Base-by-base conservation (phyloP, 2,888 invertebrate species). In the Hyposoter didymator region DNA sequence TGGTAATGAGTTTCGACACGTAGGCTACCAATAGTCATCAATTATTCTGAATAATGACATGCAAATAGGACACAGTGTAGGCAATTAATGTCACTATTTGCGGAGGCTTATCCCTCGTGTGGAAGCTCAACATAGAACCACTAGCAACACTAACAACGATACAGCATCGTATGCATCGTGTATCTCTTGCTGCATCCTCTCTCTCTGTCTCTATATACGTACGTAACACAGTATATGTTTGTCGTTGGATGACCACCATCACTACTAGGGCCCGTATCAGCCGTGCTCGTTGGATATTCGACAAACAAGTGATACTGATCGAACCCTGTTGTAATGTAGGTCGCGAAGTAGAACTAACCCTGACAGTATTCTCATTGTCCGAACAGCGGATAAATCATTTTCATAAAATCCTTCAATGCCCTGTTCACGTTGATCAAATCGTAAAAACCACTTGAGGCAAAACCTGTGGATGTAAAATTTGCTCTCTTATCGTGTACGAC, bases 31-130 rank as follows among this genome's bases (percentile, higher is more conserved):
- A 92, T 92, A 91, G 92, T 92, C 92, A 92, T 93, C 92, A 92
- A 93, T 93, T 93, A 93, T 93, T 92, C 92, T 91, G 91, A 92
- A 92, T 92, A 93, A 93, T 93, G 90, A 89, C 89, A 92, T 92
- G 93, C 92, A 92, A 93, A 92, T 92, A 91, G 91, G 90, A 88
- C 88, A 89, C 89, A 89, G 90, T 90, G 89, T 89, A 89, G 91
- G 91, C 91, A 92, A 93, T 93, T 92, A 92, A 92, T 92, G 92
- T 91, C 92, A 91, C 91, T 92, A 92, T 93, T 92, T 92, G 92
- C 90, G 89, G 89, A 91, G 91, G 92, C 90, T 92, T 91, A 92
- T 92, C 90, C 91, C 90, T 75, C 83, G 89, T 88, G 89, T 88
- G 89, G 82, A 87, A 82, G 87, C 85, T 66, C 74, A 81, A 83